Base-by-base conservation (phyloP, 1,140 invertebrate species). In the Doryteuthis pealeii region DNA sequence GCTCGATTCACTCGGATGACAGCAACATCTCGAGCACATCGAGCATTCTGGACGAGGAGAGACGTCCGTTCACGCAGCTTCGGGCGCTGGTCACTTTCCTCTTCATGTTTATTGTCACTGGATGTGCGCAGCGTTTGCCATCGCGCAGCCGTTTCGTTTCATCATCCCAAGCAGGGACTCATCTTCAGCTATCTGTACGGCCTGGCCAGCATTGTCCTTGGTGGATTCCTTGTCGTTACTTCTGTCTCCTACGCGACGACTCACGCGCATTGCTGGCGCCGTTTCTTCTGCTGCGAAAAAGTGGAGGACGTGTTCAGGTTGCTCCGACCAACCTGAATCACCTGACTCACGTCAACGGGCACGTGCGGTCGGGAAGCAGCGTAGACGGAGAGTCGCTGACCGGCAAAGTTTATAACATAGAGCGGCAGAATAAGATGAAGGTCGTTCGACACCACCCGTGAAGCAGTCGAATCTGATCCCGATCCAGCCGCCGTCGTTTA, bases 181-280 rank as follows among this genome's bases (percentile, higher is more conserved):
- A 90, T 93, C 35, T 96, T 95, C 82, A 93, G 94, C 78, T 91
- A 94, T 70, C 80, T 92, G 15, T 96, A 94, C 81, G 92, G 92
- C 0, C 84, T 93, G 12, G 92, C 92, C 33, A 90, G 92, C 0
- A 91, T 91, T 32, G 88, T 92, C 18, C 88, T 96, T 68, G 94
- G 93, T 0, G 88, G 93, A n/a, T 96, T 96, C 83, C 92, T 95
- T 32, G 84, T 96, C 15, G 91, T 95, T 66, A 96, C 95, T 85
- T 95, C 95, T 83, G 94, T 94, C 70, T 90, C 96, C 45, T 93
- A 93, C 0, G 88, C 95, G 31, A 93, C 91, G 76, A 95, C 96
- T 86, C 93, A 95, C 0, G 89, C 94, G 70, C 77, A 81, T 18
- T 86, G 81, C 74, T 85, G 84, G 82, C 83, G 81, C 68, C 74